Percentiles rank a stretch among this genome's conserved stretches.
These are phyloP conservation scores for Crenichthys baileyi DNA, from an alignment of 2,797 vertebrate species.

Conservation along the genomic window DNA sequence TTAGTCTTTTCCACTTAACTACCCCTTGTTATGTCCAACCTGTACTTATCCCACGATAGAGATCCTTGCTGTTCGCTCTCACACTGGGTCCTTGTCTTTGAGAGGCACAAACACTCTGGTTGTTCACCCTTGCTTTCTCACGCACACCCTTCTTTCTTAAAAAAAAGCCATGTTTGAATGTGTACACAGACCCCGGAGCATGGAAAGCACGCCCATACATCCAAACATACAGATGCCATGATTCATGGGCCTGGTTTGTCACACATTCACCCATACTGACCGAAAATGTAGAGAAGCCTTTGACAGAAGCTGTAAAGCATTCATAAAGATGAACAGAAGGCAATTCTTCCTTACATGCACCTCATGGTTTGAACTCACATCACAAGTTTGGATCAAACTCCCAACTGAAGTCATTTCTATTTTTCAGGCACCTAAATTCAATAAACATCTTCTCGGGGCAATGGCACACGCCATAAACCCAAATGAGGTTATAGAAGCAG, in stretches of 20 bases:
- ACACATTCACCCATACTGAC: constrained; percentile 15
- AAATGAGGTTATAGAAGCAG: constrained; percentile 54
- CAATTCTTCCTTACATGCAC: constrained; percentile 29
- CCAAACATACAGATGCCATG: constrained; percentile 34
- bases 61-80: constrained; percentile 61
- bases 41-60: constrained; percentile 81
- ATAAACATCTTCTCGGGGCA: constrained; percentile 44
- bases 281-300: constrained; percentile 33
- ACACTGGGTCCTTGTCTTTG: constrained; percentile 71
- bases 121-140: constrained; percentile 46
- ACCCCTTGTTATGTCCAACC: constrained; percentile 82
- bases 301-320: constrained; percentile 34
- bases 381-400: constrained; percentile 39
- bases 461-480: constrained; percentile 38
- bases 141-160: constrained; percentile 14
- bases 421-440: constrained; percentile 43
- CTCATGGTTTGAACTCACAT: constrained; percentile 31
- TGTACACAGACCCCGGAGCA: constrained; percentile 27
- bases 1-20: constrained; percentile 85
- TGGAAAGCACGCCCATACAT: constrained; percentile 21
- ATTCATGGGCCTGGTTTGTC: constrained; percentile 38
- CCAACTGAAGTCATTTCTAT: constrained; percentile 39
- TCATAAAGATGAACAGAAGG: constrained; percentile 5
- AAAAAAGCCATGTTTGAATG: constrained; percentile 28
- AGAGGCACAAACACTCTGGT: constrained; percentile 50